These are phyloP conservation scores for Monarcha castaneiventris DNA, from an alignment of 2,113 vertebrate genomes.

Conservation along the genomic window DNA sequence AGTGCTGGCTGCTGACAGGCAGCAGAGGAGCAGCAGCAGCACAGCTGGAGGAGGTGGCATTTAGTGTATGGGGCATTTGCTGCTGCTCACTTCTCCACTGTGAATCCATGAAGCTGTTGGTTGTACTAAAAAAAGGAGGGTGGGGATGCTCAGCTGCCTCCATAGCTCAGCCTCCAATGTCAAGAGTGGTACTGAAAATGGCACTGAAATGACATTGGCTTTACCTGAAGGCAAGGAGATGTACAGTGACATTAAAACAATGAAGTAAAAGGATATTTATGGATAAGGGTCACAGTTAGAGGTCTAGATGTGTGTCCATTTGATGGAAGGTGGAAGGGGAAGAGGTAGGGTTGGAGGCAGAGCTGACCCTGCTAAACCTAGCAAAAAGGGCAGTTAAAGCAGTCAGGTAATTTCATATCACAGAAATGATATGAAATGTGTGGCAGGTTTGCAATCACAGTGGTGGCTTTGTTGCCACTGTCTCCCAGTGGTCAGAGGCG, in stretches of 20 bases:
- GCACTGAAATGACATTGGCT: not conserved
- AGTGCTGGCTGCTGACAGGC: not conserved
- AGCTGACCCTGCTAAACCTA: not conserved
- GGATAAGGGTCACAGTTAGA: not conserved
- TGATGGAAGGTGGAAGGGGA: not conserved
- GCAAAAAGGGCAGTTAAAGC: not conserved
- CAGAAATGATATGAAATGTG: not conserved
- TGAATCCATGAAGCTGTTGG: not conserved
- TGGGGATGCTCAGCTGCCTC: fast-evolving
- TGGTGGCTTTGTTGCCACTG: not conserved
- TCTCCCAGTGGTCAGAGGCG: not conserved
- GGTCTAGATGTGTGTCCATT: not conserved
- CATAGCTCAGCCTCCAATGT: not conserved
- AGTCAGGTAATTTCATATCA: not conserved
- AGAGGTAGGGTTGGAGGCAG: not conserved
- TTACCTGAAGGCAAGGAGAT: not conserved
- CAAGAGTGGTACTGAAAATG: not conserved
- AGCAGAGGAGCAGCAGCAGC: not conserved
- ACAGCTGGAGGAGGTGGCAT: not conserved
- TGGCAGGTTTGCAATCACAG: not conserved
- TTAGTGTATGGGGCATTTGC: not conserved
- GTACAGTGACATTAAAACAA: not conserved
- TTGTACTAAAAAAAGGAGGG: not conserved
- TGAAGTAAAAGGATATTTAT: not conserved
- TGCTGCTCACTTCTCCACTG: not conserved